Conservation (phyloP, 2,888 invertebrate species). For the Bedellia somnulentella region DNA sequence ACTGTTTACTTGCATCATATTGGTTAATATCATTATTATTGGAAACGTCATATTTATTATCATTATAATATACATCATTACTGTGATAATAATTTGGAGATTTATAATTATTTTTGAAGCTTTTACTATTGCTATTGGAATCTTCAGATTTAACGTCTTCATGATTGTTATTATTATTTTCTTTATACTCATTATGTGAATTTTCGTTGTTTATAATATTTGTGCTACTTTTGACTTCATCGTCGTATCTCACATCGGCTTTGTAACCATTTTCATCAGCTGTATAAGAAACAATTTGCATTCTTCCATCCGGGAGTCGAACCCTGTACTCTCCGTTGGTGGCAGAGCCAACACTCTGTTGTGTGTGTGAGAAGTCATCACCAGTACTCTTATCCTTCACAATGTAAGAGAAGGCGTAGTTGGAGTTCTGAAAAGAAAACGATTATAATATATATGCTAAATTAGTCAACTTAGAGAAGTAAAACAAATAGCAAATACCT, state of each 20-base stretch:
- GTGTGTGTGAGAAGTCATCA: constrained; percentile 69
- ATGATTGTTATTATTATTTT: background rate
- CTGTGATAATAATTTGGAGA: constrained; percentile 9
- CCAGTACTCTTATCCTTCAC: constrained; percentile 65
- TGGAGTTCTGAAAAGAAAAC: constrained; percentile 28
- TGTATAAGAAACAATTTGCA: constrained; percentile 67
- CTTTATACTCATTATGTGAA: constrained; percentile 5
- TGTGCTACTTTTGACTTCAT: constrained; percentile 20
- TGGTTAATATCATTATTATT: constrained; percentile 10
- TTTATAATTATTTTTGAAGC: too few relatives aligned
- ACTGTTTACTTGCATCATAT: constrained; percentile 13
- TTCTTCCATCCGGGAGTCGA: constrained; percentile 67
- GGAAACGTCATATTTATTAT: constrained; percentile 10
- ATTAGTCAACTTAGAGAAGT: too few relatives aligned
- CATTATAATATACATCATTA: constrained; percentile 7
- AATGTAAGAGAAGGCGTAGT: constrained; percentile 68
- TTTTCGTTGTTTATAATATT: constrained; percentile 15
- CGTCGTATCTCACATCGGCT: constrained; percentile 66
- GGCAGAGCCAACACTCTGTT: constrained; percentile 62
- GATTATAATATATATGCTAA: too few relatives aligned
- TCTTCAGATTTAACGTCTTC: background rate
- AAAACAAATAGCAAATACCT: too few relatives aligned
- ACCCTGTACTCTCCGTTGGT: constrained; percentile 71
- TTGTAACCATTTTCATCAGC: constrained; percentile 69
- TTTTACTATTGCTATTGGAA: too few relatives aligned